phyloP scores from a whole-genome alignment of 2,113 vertebrate species.

The Petromus typicus region DNA sequence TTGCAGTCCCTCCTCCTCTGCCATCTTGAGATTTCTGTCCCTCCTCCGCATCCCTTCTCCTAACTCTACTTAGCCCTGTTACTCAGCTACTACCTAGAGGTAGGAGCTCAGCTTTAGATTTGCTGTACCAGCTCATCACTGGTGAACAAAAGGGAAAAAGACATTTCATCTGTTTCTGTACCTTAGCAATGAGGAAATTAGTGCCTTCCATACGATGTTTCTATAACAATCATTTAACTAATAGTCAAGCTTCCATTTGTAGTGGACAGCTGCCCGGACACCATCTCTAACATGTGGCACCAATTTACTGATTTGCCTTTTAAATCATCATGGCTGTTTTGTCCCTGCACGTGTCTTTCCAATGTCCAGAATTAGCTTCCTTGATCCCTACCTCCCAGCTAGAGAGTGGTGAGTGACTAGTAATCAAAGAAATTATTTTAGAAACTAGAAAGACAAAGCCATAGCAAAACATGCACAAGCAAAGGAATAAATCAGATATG shows the following conservation, averaged over 20 bases:
- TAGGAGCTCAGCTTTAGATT: background rate
- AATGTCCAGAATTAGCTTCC: background rate
- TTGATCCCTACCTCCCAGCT: background rate
- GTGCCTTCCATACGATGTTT: too few relatives aligned
- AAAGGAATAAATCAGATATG: background rate
- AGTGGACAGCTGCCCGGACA: background rate
- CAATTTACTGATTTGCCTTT: background rate
- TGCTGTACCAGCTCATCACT: background rate
- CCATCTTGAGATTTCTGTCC: background rate
- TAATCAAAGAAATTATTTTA: background rate
- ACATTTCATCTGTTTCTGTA: background rate
- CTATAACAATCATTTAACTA: background rate
- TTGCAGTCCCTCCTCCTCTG: background rate
- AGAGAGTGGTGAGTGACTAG: background rate
- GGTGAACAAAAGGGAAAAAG: background rate
- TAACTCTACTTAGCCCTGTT: background rate
- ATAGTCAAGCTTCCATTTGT: background rate
- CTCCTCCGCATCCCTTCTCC: background rate
- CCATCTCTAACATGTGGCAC: background rate
- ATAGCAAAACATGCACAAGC: background rate
- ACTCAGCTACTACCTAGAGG: background rate
- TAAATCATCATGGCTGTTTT: background rate
- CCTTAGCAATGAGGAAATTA: background rate
- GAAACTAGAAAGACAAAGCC: background rate
- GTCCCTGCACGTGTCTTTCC: background rate